Percentiles rank a stretch among this genome's conserved stretches.
Evolutionary conservation across 2,113 vertebrate genomes (phyloP).

Genomic region (Odontesthes bonariensis): DNA sequence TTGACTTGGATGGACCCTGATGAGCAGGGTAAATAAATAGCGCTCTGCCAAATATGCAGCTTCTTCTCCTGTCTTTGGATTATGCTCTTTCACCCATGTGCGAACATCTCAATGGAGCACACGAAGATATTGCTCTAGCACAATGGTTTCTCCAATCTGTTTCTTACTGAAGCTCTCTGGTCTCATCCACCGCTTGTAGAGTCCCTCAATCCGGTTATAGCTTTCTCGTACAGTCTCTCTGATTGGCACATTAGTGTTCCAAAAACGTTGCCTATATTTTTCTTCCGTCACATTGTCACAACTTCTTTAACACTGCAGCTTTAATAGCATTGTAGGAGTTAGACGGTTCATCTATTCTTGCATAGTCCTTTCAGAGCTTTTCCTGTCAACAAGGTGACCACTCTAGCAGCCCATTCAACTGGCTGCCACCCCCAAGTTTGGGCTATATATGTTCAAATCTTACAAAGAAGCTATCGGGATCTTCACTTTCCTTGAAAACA

Average conservation of each 20-base stretch:
- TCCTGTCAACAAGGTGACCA: not conserved
- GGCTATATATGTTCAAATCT: too few species aligned
- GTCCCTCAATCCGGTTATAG: not conserved
- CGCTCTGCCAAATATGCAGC: too few species aligned
- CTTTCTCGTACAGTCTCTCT: not conserved
- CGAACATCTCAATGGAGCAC: not conserved
- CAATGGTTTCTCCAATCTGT: not conserved
- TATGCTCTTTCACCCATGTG: too few species aligned
- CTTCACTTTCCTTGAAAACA: too few species aligned
- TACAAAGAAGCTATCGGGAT: too few species aligned
- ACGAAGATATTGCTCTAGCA: not conserved
- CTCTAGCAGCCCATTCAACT: not conserved
- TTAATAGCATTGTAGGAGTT: not conserved
- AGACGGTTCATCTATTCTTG: not conserved
- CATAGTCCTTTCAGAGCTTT: too few species aligned
- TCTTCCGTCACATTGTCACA: constrained; percentile 1
- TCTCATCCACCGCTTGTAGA: not conserved
- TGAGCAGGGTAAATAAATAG: too few species aligned
- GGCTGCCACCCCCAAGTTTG: not conserved
- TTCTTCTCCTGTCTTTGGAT: too few species aligned
- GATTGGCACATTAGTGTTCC: not conserved
- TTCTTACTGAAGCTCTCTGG: not conserved
- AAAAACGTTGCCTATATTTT: constrained; percentile 1
- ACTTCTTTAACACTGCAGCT: not conserved
- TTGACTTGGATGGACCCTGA: too few species aligned